Evolutionary conservation across 35 echinoderm and acorn worm genomes (phyloP), one percentile per base, ranked within the genome.

Genomic region (Hemicentrotus pulcherrimus): DNA sequence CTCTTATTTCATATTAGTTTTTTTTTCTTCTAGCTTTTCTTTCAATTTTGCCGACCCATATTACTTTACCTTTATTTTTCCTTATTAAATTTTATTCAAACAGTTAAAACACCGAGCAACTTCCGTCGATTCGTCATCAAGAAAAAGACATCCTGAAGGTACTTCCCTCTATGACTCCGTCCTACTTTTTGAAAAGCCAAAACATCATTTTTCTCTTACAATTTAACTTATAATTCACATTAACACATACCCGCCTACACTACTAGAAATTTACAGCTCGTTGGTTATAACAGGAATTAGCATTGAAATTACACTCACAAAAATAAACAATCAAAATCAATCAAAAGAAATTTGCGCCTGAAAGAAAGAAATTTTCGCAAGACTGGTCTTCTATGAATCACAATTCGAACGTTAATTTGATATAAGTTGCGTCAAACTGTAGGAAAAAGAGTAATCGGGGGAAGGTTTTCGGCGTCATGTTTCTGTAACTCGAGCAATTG

Each of bases 351-450:
- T 28, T 78, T 78, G 28, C 5, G 65, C 65, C 65, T 28, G 19
- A 28, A 78, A 78, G 65, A 6, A 7, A 11, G 52, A 16, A 22
- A n/a, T 28, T 78, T 78, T 6, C 24, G 88, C n/a, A 90, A 90
- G 18, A 45, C 31, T 5, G 9, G 46, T 19, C 32, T 46, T 28
- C 28, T 90, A 90, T 90, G 88, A 90, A 90, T 90, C 88, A 90
- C 88, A 45, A 47, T 47, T 90, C 33, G 32, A 47, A 90, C n/a
- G 88, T 47, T 45, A 90, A 90, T 90, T 33, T 90, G 88, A 90
- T 90, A 90, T 90, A 90, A 47, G 88, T 90, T 90, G 88, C 88
- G 88, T 90, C 88, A 90, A 90, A 90, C 10, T 90, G 46, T 78
- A 41, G 46, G 32, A 41, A 19, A 90, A 90, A 45, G 88, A 45